A percentile compares a stretch with the other conserved stretches of the same genome.
phyloP scores from a whole-genome alignment of 2,797 vertebrate species.

The Botia kubotai region DNA sequence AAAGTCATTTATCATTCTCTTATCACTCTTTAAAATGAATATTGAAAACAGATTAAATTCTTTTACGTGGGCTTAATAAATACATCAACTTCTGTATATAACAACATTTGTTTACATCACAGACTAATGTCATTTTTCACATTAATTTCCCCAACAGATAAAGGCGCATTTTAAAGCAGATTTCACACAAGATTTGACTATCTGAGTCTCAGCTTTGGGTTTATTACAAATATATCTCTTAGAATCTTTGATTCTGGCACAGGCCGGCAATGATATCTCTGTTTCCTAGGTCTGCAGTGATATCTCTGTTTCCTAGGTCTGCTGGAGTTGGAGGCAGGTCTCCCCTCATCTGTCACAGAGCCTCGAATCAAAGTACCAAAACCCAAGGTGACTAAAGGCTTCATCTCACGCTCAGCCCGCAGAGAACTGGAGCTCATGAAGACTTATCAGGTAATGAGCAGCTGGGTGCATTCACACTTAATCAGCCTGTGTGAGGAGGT shows the following conservation, averaged over 20 bases:
- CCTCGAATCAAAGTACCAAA: slow-evolving; percentile 68
- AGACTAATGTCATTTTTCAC: no score
- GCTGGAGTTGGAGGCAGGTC: slow-evolving; percentile 80
- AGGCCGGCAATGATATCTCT: no score
- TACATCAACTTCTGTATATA: not conserved
- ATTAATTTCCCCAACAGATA: not conserved
- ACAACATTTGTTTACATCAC: not conserved
- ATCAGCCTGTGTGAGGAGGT: not conserved
- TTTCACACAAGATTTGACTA: not conserved
- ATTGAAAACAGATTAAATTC: not conserved
- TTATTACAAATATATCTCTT: no score
- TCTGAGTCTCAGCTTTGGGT: no score
- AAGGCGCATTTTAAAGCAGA: not conserved
- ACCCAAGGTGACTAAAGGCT: slow-evolving; percentile 68
- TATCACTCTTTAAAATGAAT: no score
- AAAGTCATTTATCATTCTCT: not conserved
- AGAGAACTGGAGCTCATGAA: slow-evolving; percentile 74
- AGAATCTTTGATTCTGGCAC: no score
- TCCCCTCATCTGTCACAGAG: slow-evolving; percentile 75
- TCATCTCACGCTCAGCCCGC: slow-evolving; percentile 70
- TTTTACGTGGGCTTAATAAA: not conserved
- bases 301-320: slow-evolving; percentile 71
- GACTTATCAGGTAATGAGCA: slow-evolving; percentile 82
- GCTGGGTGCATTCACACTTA: slow-evolving; percentile 15
- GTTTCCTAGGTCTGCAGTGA: not conserved